phyloP scores from a whole-genome alignment of 2,797 vertebrate genomes.

The Eleutherodactylus coqui region DNA sequence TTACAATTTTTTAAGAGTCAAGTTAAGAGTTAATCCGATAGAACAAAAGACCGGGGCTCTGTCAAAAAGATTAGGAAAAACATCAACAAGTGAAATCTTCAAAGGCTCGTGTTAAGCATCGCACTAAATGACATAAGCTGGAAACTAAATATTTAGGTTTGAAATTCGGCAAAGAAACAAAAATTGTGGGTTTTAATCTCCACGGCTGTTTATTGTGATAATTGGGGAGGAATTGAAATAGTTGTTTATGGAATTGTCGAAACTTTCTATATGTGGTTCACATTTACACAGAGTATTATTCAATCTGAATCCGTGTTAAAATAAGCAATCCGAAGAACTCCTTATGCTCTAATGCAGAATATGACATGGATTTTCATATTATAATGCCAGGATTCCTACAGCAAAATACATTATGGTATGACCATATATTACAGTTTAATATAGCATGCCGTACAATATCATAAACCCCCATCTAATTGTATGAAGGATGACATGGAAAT shows the following conservation, averaged over 20 bases:
- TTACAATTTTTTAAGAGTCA: not conserved
- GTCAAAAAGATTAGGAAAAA: conserved; percentile 28
- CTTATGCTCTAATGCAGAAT: not conserved
- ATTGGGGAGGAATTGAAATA: conserved; percentile 22
- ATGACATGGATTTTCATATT: not conserved
- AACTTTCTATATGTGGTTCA: not conserved
- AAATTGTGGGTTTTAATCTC: conserved; percentile 18
- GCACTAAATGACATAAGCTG: conserved; percentile 40
- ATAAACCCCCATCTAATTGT: not conserved
- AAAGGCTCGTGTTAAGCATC: conserved; percentile 35
- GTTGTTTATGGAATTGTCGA: conserved; percentile 34
- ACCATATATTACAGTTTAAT: not conserved
- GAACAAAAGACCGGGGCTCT: not conserved
- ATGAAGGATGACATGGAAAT: not conserved
- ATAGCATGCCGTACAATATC: not conserved
- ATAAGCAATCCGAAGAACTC: not conserved
- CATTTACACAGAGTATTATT: not conserved
- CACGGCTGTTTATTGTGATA: conserved; percentile 51
- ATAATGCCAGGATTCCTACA: not conserved
- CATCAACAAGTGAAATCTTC: conserved; percentile 23
- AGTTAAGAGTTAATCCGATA: not conserved
- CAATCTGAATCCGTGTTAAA: not conserved
- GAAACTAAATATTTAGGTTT: conserved; percentile 49
- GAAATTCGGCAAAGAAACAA: not conserved
- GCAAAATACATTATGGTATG: not conserved